phyloP scores from a whole-genome alignment of 64 coral and sea anemone species.

The Porites lutea region DNA sequence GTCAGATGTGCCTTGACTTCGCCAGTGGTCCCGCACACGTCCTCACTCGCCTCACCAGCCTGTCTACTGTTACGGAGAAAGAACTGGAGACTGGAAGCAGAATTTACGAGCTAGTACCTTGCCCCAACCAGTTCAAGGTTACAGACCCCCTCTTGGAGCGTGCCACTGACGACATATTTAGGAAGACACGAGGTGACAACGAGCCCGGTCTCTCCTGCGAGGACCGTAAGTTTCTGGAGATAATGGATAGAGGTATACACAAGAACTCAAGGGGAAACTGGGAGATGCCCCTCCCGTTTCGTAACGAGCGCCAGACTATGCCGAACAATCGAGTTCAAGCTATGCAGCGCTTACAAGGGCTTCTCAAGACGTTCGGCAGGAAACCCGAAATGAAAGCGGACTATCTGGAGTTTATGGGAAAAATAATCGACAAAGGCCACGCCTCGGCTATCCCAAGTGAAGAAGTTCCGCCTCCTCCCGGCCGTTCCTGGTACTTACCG shows the following conservation, averaged over 20 bases:
- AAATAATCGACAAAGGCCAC: conserved; percentile 47
- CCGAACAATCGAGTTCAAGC: conserved; percentile 65
- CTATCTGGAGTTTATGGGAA: conserved; percentile 63
- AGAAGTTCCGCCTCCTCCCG: conserved; percentile 1
- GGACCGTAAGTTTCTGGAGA: conserved; percentile 12
- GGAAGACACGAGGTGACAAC: conserved; percentile 2
- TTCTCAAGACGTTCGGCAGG: conserved; percentile 28
- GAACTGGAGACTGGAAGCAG: background rate
- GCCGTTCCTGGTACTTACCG: conserved; percentile 38
- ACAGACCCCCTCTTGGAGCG: conserved; percentile 10
- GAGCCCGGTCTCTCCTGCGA: conserved; percentile 5
- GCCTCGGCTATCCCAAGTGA: conserved; percentile 13
- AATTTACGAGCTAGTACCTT: background rate
- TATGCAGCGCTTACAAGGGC: conserved; percentile 1
- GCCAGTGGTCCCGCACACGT: conserved; percentile 27
- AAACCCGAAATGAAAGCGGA: conserved; percentile 47
- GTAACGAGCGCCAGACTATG: conserved; percentile 5
- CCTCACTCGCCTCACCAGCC: background rate
- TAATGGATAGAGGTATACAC: conserved; percentile 46
- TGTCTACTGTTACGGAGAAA: background rate
- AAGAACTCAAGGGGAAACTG: conserved; percentile 50
- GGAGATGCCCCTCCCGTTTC: conserved; percentile 62
- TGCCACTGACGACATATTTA: background rate
- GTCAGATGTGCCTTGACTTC: conserved; percentile 66
- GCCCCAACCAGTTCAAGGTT: background rate